Evolutionary conservation across 1,140 invertebrate species (phyloP).

Genomic region (Lanistes nyassanus): DNA sequence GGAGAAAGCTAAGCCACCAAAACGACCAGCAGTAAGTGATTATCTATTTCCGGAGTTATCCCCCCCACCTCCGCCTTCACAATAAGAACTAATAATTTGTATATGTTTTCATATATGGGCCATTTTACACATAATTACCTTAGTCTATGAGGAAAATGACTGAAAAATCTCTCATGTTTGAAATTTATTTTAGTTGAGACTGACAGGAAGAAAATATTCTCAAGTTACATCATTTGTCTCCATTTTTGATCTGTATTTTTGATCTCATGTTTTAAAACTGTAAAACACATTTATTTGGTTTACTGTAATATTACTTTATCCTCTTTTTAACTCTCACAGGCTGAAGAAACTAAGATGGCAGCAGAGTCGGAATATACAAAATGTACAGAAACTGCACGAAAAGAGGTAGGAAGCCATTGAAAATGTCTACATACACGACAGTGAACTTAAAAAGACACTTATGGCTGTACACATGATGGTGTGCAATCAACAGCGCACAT

Average conservation of each 20-base stretch:
- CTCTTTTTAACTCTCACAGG: conserved; percentile 35
- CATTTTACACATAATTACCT: too few relatives aligned
- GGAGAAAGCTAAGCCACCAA: conserved; percentile 67
- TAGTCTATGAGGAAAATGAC: too few relatives aligned
- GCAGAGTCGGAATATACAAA: conserved; percentile 53
- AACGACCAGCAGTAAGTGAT: conserved; percentile 63
- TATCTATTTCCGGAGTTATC: background rate
- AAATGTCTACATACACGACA: background rate
- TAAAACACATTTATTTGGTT: background rate
- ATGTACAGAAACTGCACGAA: conserved; percentile 51
- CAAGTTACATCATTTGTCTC: background rate
- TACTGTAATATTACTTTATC: background rate
- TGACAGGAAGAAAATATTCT: background rate
- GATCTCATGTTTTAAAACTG: too few relatives aligned
- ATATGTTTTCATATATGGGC: conserved; percentile 10
- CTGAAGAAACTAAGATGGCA: conserved; percentile 48
- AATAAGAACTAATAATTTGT: background rate
- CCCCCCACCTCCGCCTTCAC: background rate
- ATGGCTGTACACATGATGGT: background rate
- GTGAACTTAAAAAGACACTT: too few relatives aligned
- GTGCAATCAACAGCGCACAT: background rate
- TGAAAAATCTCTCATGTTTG: background rate
- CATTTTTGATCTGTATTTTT: background rate
- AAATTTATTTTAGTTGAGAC: background rate
- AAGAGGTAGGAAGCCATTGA: conserved; percentile 41